These are phyloP conservation scores for Rhopilema esculentum DNA, from an alignment of 30 jellyfish, hydroid and myxozoan species.

Conservation along the genomic window DNA sequence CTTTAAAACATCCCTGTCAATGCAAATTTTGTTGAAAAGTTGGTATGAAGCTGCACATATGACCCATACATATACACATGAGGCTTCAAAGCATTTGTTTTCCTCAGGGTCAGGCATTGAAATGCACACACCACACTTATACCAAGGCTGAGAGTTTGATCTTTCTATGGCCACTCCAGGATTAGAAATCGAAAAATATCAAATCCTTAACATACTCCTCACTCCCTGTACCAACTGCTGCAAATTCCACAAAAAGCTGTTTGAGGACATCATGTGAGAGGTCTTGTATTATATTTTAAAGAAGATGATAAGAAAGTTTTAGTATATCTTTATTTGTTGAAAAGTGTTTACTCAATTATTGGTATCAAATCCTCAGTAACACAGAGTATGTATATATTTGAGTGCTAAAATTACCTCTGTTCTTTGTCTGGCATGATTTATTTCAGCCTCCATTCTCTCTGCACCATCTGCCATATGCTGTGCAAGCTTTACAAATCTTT, in stretches of 20 bases:
- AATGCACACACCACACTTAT: conserved; percentile 21
- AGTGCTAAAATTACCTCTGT: too few species aligned
- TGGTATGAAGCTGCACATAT: conserved; percentile 6
- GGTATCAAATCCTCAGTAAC: too few species aligned
- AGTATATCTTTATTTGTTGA: background rate
- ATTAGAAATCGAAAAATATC: background rate
- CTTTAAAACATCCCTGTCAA: conserved; percentile 11
- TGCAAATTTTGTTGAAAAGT: background rate
- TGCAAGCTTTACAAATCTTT: too few species aligned
- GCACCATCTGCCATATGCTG: too few species aligned
- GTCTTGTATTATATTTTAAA: conserved; percentile 11
- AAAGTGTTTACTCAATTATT: too few species aligned
- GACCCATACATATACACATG: too few species aligned
- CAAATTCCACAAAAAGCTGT: conserved; percentile 2
- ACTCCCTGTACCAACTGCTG: conserved; percentile 6
- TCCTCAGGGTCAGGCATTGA: background rate
- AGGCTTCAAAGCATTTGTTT: conserved; percentile 25
- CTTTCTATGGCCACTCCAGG: background rate
- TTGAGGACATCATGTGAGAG: background rate
- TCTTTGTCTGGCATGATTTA: too few species aligned
- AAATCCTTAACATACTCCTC: background rate
- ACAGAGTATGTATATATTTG: too few species aligned
- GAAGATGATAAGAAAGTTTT: background rate
- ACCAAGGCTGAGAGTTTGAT: background rate
- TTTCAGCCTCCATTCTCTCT: too few species aligned